Evolutionary conservation across 2,113 vertebrate species (phyloP).

Genomic region (Onychostruthus taczanowskii): DNA sequence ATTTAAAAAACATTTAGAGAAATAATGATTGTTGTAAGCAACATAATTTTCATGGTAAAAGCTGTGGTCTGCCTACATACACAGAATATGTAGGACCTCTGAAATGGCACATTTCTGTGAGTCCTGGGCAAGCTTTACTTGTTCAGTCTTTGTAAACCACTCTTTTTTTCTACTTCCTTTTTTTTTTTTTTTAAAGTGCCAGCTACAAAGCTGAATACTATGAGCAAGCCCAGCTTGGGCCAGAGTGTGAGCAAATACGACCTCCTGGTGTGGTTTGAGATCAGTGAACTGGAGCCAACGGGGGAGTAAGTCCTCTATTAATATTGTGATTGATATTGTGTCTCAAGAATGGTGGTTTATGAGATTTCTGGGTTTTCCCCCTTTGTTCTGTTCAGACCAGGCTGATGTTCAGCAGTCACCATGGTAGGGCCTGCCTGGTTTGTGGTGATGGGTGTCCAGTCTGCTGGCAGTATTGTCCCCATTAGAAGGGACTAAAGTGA

Average conservation of each 20-base stretch:
- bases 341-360: background rate
- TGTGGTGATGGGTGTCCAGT: background rate
- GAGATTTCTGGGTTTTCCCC: background rate
- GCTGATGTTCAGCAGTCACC: background rate
- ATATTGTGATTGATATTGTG: background rate
- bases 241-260: constrained; percentile 98
- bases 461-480: background rate
- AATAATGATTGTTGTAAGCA: background rate
- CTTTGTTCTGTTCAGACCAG: background rate
- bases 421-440: background rate
- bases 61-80: background rate
- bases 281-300: constrained; percentile 96
- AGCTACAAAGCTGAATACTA: constrained; percentile 94
- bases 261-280: constrained; percentile 98
- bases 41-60: background rate
- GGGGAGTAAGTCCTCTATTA: constrained; percentile 88
- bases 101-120: background rate
- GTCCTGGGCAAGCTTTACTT: background rate
- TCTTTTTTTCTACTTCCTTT: background rate
- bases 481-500: background rate
- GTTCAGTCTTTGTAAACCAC: background rate
- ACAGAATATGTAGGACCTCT: background rate
- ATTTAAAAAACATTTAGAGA: background rate
- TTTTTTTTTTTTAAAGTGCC: constrained; percentile 78
- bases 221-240: constrained; percentile 92